Evolutionary conservation across 2,888 invertebrate species (phyloP).

Genomic region (Caprella mutica): DNA sequence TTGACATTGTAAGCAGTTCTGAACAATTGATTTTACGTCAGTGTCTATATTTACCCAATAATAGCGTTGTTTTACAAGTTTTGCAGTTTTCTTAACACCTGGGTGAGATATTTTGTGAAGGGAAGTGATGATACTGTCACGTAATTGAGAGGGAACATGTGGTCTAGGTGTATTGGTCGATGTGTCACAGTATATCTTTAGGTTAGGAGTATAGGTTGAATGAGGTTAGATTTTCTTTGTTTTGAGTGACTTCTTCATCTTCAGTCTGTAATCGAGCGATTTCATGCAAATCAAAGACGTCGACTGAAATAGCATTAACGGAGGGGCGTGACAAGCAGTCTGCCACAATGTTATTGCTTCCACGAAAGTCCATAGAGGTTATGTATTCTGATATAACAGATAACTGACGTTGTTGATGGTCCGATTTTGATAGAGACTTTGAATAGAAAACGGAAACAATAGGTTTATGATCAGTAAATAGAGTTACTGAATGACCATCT

Average conservation of each 20-base stretch:
- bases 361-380: not conserved
- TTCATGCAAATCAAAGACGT: not conserved
- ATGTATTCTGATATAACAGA: not conserved
- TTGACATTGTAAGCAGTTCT: not conserved
- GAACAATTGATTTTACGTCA: not conserved
- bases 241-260: not conserved
- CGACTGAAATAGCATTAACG: slow-evolving; percentile 4
- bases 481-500: too few relatives aligned
- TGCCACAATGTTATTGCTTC: not conserved
- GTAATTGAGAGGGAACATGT: too few relatives aligned
- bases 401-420: not conserved
- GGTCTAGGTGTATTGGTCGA: not conserved
- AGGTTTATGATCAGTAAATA: too few relatives aligned
- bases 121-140: too few relatives aligned
- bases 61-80: not conserved
- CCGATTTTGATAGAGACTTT: not conserved
- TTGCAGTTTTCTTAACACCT: not conserved
- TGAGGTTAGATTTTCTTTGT: not conserved
- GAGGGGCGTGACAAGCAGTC: not conserved
- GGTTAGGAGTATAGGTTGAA: not conserved
- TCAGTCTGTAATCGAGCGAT: not conserved
- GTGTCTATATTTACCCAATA: not conserved
- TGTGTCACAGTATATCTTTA: not conserved
- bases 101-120: not conserved
- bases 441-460: not conserved